Percentiles rank a stretch among this genome's conserved stretches.
These are phyloP conservation scores for Dipus sagitta DNA, from an alignment of 2,797 vertebrate genomes.

Conservation along the genomic window DNA sequence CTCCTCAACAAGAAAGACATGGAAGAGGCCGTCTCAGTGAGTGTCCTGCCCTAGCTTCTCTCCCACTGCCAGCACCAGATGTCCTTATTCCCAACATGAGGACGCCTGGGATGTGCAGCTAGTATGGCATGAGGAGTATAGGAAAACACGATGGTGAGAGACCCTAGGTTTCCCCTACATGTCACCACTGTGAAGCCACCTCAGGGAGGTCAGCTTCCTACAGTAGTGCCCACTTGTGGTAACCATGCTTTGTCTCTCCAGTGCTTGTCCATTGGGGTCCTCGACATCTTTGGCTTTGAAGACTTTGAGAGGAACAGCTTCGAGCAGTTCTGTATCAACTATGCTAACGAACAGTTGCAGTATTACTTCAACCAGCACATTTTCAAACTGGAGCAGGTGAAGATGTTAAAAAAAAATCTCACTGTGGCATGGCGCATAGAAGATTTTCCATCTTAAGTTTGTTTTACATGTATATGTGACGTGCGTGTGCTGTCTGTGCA, in stretches of 20 bases:
- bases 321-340: constrained; percentile 99
- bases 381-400: constrained; percentile 98
- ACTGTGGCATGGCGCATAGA: no score
- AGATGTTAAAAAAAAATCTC: background rate
- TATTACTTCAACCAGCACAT: constrained; percentile 99
- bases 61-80: no score
- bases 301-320: constrained; percentile 99
- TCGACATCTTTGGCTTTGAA: constrained; percentile 99
- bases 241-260: constrained; percentile 75
- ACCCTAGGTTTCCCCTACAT: background rate
- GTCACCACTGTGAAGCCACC: background rate
- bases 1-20: constrained; percentile 96
- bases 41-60: constrained; percentile 55
- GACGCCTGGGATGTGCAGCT: no score
- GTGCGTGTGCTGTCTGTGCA: no score
- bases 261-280: constrained; percentile 97
- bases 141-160: no score
- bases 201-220: background rate
- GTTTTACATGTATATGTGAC: no score
- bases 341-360: constrained; percentile 98
- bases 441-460: no score
- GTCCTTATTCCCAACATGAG: no score
- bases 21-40: constrained; percentile 94
- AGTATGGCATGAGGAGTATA: no score
- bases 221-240: background rate